These are phyloP conservation scores for Pocota personata DNA, from an alignment of 2,888 invertebrate genomes.

Conservation along the genomic window DNA sequence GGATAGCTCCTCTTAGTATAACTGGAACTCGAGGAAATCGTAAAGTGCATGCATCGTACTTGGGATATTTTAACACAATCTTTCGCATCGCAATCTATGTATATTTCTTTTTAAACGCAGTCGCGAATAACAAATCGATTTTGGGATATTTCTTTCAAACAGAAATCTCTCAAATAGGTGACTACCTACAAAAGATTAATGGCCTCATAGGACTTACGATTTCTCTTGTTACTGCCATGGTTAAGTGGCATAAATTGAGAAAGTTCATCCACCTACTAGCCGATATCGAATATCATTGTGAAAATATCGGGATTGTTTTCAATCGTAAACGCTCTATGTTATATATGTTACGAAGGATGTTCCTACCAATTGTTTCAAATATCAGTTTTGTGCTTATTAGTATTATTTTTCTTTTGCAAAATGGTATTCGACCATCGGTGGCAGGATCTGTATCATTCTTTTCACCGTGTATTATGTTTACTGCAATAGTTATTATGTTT, in stretches of 20 bases:
- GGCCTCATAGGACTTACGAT: slow-evolving; percentile 76
- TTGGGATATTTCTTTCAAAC: slow-evolving; percentile 81
- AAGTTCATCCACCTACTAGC: slow-evolving; percentile 69
- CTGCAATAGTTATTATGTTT: slow-evolving; percentile 76
- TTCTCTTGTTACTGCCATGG: not conserved
- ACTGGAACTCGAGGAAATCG: slow-evolving; percentile 75
- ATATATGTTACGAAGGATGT: slow-evolving; percentile 51
- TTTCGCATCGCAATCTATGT: slow-evolving; percentile 78
- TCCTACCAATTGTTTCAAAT: slow-evolving; percentile 62
- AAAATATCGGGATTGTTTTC: slow-evolving; percentile 76
- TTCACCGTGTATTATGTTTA: slow-evolving; percentile 77
- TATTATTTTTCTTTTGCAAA: slow-evolving; percentile 70
- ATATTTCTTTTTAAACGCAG: slow-evolving; percentile 78
- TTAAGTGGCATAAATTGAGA: not conserved
- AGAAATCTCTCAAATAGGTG: slow-evolving; percentile 80
- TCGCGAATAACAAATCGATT: slow-evolving; percentile 78
- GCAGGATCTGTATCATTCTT: slow-evolving; percentile 76
- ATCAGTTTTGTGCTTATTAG: slow-evolving; percentile 74
- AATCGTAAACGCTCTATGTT: slow-evolving; percentile 62
- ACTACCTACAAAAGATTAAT: slow-evolving; percentile 80
- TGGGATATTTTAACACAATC: slow-evolving; percentile 78
- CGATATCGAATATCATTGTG: slow-evolving; percentile 75
- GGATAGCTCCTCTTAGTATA: slow-evolving; percentile 79
- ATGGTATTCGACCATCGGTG: slow-evolving; percentile 54
- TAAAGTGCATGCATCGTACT: slow-evolving; percentile 74